Base-by-base conservation (phyloP, 1,140 invertebrate genomes). In the Monomorium pharaonis region DNA sequence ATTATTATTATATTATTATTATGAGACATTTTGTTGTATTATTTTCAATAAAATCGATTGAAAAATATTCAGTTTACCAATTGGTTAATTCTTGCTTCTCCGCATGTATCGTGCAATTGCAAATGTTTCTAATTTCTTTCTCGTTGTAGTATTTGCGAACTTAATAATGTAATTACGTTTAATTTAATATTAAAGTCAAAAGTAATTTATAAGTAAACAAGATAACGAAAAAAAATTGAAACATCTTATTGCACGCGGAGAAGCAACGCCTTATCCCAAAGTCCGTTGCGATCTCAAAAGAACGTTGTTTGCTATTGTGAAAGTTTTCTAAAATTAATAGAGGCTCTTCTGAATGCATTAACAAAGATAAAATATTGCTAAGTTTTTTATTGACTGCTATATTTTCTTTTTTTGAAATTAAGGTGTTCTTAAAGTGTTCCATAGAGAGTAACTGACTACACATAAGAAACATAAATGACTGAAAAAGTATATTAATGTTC, bases 1-100 rank as follows among this genome's bases (percentile, higher is more conserved):
- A 86, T 87, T 85, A 88, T 88, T 91, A 89, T 90, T 92, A 91
- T 92, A 94, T 94, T 93, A 94, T 94, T 93, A 94, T 94, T 90
- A 94, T 94, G 90, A 95, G 90, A 94, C 92, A 95, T 95, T 95
- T 95, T 95, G 94, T 95, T 95, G 94, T 95, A 95, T 95, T 95
- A 95, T 95, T 95, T 95, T 94, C 94, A 95, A 95, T 95, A 95
- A 95, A 95, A 95, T 94, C 92, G 84, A 94, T 94, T 94, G 92
- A 94, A 94, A 83, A 95, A 95, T 93, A 94, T 94, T 93, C 88
- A 91, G 63, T 93, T 93, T 86, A 67, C 81, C 74, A 44, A 62
- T 88, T 89, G 83, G 72, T 89, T 89, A 33, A 75, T 86, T 90
- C 75, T 58, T 65, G 60, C 74, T 90, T 60, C 78, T 88, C 81